phyloP scores from a whole-genome alignment of 2,888 invertebrate genomes.

The Yponomeuta cagnagella region DNA sequence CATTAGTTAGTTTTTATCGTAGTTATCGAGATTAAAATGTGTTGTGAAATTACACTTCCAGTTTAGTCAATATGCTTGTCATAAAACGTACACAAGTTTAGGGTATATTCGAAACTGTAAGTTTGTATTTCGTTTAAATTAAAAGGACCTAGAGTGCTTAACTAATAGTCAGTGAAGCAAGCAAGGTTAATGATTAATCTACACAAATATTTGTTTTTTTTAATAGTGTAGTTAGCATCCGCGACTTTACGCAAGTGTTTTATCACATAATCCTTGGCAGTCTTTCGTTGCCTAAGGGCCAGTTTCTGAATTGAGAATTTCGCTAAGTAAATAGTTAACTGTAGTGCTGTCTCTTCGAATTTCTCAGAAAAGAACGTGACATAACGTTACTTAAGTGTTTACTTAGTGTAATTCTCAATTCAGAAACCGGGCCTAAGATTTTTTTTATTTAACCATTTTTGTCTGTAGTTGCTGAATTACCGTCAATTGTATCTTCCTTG shows the following conservation, averaged over 20 bases:
- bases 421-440: too few species aligned
- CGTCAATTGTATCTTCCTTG: background rate
- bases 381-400: too few species aligned
- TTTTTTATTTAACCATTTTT: background rate
- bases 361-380: too few species aligned
- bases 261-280: background rate
- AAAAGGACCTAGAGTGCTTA: background rate
- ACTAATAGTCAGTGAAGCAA: background rate
- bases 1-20: background rate
- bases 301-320: too few species aligned
- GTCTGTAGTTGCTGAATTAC: background rate
- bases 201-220: too few species aligned
- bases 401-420: too few species aligned
- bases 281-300: too few species aligned
- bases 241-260: background rate
- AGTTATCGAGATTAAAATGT: background rate
- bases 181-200: background rate
- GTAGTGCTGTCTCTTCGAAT: too few species aligned
- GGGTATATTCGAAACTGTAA: background rate
- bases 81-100: too few species aligned
- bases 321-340: too few species aligned
- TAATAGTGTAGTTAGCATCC: too few species aligned
- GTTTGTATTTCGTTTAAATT: background rate
- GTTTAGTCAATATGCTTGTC: background rate
- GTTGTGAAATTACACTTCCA: background rate